A percentile compares a stretch with the other conserved stretches of the same genome.
phyloP scores from a whole-genome alignment of 1,140 invertebrate genomes.

The Tenebrio molitor region DNA sequence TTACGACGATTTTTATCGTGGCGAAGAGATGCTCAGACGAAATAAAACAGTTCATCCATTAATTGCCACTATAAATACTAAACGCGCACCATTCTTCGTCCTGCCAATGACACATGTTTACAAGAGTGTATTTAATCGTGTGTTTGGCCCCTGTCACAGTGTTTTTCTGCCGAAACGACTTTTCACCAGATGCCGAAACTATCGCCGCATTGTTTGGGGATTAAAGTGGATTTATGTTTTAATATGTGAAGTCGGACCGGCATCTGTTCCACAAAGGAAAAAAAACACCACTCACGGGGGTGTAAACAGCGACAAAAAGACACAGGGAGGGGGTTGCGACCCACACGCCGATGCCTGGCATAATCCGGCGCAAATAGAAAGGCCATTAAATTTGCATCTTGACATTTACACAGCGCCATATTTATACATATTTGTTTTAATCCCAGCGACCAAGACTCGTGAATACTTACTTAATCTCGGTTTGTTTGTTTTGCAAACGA shows the following conservation, averaged over 20 bases:
- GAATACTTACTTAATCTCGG: no score
- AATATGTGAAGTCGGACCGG: constrained; percentile 26
- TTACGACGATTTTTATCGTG: constrained; percentile 45
- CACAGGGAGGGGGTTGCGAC: no score
- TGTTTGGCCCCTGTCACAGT: neutral
- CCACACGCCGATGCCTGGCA: no score
- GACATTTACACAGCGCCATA: no score
- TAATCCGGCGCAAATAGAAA: no score
- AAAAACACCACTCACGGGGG: no score
- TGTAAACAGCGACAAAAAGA: no score
- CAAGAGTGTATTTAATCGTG: constrained; percentile 46
- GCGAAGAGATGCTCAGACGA: constrained; percentile 35
- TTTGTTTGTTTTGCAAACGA: no score
- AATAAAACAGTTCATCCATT: constrained; percentile 50
- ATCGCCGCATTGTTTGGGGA: constrained; percentile 41
- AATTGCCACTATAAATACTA: constrained; percentile 52
- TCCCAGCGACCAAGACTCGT: no score
- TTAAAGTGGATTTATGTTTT: constrained; percentile 46
- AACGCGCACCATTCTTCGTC: constrained; percentile 46
- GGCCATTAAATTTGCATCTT: no score
- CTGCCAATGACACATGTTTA: constrained; percentile 52
- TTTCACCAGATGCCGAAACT: constrained; percentile 20
- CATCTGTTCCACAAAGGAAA: constrained; percentile 18
- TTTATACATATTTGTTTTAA: no score
- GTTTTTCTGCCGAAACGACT: neutral